A percentile compares a stretch with the other conserved stretches of the same genome.
These are phyloP conservation scores for Eristalis pertinax DNA, from an alignment of 2,888 invertebrate species.

Conservation along the genomic window DNA sequence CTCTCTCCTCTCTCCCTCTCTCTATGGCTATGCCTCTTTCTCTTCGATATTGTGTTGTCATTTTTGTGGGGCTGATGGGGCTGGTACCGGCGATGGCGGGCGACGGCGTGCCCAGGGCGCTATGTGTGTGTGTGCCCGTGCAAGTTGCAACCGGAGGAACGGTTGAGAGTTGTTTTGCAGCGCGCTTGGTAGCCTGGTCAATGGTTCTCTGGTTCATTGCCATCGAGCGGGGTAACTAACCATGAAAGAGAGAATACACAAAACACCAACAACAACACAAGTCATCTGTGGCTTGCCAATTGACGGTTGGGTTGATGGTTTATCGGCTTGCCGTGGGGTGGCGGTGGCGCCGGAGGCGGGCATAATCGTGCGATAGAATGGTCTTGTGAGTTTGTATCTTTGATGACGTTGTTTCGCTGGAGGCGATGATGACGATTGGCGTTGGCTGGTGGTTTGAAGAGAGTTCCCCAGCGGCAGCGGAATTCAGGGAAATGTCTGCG, in stretches of 20 bases:
- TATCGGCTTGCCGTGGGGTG: slow-evolving; percentile 72
- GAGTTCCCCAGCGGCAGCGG: no score
- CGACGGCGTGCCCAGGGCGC: background rate
- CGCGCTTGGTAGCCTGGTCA: slow-evolving; percentile 77
- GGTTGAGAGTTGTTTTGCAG: slow-evolving; percentile 43
- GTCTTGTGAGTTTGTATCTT: no score
- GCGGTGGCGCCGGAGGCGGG: slow-evolving; percentile 38
- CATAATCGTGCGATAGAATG: slow-evolving; percentile 16
- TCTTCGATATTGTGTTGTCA: background rate
- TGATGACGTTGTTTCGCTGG: background rate
- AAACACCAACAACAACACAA: slow-evolving; percentile 74
- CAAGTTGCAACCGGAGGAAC: slow-evolving; percentile 22
- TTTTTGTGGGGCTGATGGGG: background rate
- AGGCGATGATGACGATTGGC: no score
- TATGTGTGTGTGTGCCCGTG: background rate
- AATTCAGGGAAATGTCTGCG: no score
- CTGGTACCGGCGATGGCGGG: background rate
- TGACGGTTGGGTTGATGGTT: background rate
- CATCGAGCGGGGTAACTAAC: slow-evolving; percentile 81
- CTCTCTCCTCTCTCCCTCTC: background rate
- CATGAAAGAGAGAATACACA: slow-evolving; percentile 70
- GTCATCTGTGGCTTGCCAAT: slow-evolving; percentile 60
- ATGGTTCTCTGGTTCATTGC: slow-evolving; percentile 82
- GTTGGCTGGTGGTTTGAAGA: no score
- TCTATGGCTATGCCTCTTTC: background rate